Evolutionary conservation across 2,113 vertebrate genomes (phyloP).

Genomic region (Cercocebus atys): DNA sequence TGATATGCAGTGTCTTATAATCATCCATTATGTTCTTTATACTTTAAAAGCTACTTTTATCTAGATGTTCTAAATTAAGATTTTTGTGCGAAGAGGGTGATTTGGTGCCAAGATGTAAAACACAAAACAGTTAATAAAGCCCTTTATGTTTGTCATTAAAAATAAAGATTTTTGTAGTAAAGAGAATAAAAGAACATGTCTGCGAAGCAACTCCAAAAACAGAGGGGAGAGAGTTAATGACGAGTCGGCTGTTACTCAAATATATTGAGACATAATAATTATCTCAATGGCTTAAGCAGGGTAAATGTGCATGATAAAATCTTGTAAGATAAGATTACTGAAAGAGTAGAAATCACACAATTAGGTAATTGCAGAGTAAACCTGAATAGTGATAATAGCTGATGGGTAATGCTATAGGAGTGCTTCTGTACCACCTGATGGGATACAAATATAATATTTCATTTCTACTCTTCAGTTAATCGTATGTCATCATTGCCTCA

Average conservation of each 20-base stretch:
- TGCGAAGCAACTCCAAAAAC: background rate
- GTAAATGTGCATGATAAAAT: constrained; percentile 65
- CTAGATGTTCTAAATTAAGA: constrained; percentile 34
- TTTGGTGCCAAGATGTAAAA: background rate
- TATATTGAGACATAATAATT: constrained; percentile 56
- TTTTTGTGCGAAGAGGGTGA: background rate
- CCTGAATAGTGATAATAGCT: constrained; percentile 31
- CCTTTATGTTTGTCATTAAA: constrained; percentile 21
- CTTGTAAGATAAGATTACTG: constrained; percentile 53
- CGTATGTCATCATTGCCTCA: background rate
- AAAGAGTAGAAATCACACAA: constrained; percentile 59
- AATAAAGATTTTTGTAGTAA: constrained; percentile 6
- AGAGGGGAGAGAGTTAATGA: background rate
- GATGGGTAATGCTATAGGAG: background rate
- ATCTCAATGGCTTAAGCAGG: constrained; percentile 46
- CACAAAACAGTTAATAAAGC: constrained; percentile 23
- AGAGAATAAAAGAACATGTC: constrained; percentile 29
- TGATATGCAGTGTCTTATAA: background rate
- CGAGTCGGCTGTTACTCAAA: background rate
- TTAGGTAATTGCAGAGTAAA: constrained; percentile 62
- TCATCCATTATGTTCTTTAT: background rate
- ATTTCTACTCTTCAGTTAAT: constrained; percentile 29
- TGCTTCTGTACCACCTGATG: background rate
- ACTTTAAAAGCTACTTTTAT: background rate
- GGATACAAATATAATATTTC: constrained; percentile 21